Evolutionary conservation across 2,113 vertebrate genomes (phyloP).

Genomic region (Corythornis madagascariensis): DNA sequence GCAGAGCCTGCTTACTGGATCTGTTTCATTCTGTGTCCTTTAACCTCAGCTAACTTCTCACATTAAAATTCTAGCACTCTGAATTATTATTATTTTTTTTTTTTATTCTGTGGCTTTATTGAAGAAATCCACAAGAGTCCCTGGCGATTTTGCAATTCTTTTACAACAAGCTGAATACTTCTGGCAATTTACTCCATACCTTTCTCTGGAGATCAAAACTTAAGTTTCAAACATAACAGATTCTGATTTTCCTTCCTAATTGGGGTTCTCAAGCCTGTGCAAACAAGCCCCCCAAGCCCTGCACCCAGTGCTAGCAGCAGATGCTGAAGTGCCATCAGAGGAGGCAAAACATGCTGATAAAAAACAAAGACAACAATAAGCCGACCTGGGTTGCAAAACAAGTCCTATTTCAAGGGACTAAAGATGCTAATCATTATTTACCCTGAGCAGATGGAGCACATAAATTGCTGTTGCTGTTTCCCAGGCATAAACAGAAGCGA

Average conservation of each 20-base stretch:
- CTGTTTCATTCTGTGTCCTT: not conserved
- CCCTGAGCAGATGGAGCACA: not conserved
- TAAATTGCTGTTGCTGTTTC: constrained; percentile 7
- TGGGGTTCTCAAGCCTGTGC: not conserved
- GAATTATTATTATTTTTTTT: not conserved
- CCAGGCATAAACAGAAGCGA: not conserved
- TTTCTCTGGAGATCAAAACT: not conserved
- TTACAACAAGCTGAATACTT: not conserved
- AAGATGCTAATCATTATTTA: not conserved
- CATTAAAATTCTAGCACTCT: not conserved
- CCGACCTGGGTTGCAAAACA: not conserved
- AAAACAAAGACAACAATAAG: not conserved
- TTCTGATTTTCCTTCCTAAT: not conserved
- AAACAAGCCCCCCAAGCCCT: not conserved
- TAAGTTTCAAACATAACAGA: not conserved
- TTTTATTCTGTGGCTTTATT: not conserved
- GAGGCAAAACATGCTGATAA: not conserved
- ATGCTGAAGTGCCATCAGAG: not conserved
- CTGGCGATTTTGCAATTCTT: not conserved
- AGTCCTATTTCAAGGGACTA: not conserved
- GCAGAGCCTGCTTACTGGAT: not conserved
- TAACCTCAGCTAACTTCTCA: not conserved
- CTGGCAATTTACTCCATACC: not conserved
- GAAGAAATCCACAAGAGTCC: not conserved
- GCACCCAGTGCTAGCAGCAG: not conserved